Conservation (phyloP, 2,113 vertebrate genomes). For the Myiagra hebetior region DNA sequence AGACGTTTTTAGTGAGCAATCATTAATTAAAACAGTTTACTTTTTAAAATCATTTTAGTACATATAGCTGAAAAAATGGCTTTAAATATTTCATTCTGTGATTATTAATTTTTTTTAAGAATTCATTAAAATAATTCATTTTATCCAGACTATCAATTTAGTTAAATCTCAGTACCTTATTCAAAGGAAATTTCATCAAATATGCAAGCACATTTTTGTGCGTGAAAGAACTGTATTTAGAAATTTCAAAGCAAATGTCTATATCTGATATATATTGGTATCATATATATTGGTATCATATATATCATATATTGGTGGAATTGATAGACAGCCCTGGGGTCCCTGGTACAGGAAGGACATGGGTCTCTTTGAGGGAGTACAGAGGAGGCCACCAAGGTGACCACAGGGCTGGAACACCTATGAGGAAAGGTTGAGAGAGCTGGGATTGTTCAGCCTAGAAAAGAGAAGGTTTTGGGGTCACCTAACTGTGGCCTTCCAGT, state of each 20-base stretch:
- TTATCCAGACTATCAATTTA: neutral
- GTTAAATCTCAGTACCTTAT: neutral
- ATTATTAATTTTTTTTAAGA: neutral
- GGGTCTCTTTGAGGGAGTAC: neutral
- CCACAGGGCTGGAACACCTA: neutral
- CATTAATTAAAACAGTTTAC: neutral
- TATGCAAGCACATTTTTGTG: neutral
- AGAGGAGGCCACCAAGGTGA: neutral
- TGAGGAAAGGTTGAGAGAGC: neutral
- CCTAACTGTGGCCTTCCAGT: fast-evolving
- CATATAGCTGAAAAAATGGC: neutral
- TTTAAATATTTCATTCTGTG: neutral
- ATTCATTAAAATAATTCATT: neutral
- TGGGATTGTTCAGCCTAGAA: neutral
- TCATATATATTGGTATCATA: neutral
- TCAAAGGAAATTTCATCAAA: neutral
- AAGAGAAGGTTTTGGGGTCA: neutral
- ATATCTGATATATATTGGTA: neutral
- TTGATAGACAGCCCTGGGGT: no score
- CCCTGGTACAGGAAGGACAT: no score
- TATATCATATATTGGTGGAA: neutral
- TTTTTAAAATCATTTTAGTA: neutral
- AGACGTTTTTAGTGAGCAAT: neutral
- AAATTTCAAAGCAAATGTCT: neutral
- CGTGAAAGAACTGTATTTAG: neutral